Percentiles rank a stretch among this genome's conserved stretches.
Conservation (phyloP, 1,140 invertebrate species). For the Leptoteleia sp. region DNA sequence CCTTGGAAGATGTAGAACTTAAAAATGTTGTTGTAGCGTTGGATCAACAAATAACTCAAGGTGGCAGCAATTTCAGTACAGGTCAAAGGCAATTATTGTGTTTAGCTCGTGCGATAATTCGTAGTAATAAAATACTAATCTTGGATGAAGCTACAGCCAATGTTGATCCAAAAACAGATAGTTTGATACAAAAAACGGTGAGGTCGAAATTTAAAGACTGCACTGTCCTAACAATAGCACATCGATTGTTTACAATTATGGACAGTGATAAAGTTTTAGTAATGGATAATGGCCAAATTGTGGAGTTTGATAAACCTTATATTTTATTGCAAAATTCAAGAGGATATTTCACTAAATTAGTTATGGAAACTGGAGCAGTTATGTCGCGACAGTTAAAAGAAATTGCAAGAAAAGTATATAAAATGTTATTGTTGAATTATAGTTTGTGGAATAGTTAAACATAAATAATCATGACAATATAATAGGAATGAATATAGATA, state of each 20-base stretch:
- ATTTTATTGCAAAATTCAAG: conserved; percentile 82
- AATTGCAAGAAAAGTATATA: conserved; percentile 31
- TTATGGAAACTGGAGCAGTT: conserved; percentile 81
- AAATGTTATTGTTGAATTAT: background rate
- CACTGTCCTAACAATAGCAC: conserved; percentile 87
- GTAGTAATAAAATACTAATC: conserved; percentile 87
- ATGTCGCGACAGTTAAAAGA: conserved; percentile 12
- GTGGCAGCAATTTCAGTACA: conserved; percentile 91
- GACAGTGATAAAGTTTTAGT: conserved; percentile 84
- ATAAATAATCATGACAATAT: too few relatives aligned
- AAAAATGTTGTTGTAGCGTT: conserved; percentile 79
- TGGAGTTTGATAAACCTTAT: conserved; percentile 87
- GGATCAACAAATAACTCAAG: conserved; percentile 85
- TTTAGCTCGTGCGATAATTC: conserved; percentile 89
- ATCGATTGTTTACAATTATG: conserved; percentile 86
- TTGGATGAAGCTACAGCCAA: conserved; percentile 89
- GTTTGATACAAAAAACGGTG: conserved; percentile 82
- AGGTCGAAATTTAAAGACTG: conserved; percentile 82
- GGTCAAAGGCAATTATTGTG: conserved; percentile 93
- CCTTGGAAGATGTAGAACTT: conserved; percentile 82
- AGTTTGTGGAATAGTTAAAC: too few relatives aligned
- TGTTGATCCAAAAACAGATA: conserved; percentile 84
- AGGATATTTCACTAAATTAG: conserved; percentile 81
- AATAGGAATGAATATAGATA: too few relatives aligned
- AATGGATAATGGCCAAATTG: conserved; percentile 80